phyloP scores from a whole-genome alignment of 2,797 vertebrate species.

The Poeciliopsis gracilis region DNA sequence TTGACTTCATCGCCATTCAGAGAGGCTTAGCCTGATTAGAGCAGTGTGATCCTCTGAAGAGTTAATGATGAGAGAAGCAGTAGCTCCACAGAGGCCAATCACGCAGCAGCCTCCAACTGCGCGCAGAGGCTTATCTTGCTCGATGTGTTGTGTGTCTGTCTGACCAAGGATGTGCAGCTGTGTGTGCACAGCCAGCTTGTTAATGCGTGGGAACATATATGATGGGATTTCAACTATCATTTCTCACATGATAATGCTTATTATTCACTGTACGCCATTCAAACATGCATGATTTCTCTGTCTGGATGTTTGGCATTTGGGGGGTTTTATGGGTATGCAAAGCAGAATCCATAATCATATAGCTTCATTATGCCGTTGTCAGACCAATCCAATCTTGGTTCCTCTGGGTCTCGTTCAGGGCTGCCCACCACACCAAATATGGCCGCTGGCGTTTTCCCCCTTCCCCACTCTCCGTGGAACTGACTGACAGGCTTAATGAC shows the following conservation, averaged over 20 bases:
- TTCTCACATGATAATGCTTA: constrained; percentile 56
- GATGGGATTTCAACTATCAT: constrained; percentile 61
- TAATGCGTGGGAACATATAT: constrained; percentile 64
- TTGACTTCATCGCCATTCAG: constrained; percentile 75
- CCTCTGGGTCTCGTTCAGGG: constrained; percentile 56
- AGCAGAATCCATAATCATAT: constrained; percentile 59
- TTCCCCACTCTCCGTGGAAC: constrained; percentile 54
- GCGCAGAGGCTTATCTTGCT: constrained; percentile 62
- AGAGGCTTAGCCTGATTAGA: constrained; percentile 76
- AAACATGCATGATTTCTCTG: constrained; percentile 64
- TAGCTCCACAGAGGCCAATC: constrained; percentile 77
- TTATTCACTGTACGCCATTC: constrained; percentile 45
- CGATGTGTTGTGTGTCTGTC: constrained; percentile 50
- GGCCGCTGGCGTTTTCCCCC: constrained; percentile 42
- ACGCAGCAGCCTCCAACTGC: constrained; percentile 64
- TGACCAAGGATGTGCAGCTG: constrained; percentile 15
- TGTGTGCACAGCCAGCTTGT: constrained; percentile 36
- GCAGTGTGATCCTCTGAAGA: constrained; percentile 73
- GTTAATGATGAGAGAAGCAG: constrained; percentile 79
- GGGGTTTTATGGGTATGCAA: constrained; percentile 54
- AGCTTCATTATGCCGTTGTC: constrained; percentile 68
- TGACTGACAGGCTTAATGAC: constrained; percentile 80
- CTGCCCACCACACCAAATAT: constrained; percentile 40
- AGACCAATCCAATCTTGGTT: constrained; percentile 45
- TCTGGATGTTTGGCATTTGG: constrained; percentile 62